phyloP scores from a whole-genome alignment of 2,797 vertebrate genomes.

The Podarcis siculus region DNA sequence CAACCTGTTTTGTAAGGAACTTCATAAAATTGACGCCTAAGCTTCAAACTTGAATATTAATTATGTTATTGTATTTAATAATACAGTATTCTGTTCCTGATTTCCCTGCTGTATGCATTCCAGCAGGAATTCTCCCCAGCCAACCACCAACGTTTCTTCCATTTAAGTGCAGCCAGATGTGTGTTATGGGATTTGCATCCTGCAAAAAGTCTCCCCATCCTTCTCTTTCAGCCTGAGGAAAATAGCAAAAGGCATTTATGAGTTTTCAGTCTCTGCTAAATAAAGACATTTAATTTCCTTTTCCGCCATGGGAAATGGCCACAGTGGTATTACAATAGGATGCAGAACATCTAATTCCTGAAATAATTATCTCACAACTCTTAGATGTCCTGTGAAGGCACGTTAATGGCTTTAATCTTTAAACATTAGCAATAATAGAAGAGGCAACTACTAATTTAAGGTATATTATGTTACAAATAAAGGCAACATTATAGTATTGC shows the following conservation, averaged over 20 bases:
- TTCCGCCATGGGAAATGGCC: constrained; percentile 15
- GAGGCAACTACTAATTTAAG: background rate
- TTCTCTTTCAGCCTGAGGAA: background rate
- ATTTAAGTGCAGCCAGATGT: background rate
- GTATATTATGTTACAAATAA: constrained; percentile 12
- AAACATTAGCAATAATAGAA: constrained; percentile 7
- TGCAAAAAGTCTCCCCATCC: background rate
- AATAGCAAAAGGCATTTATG: background rate
- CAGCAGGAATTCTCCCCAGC: background rate
- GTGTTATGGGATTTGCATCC: background rate
- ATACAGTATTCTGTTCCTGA: background rate
- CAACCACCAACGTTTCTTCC: background rate
- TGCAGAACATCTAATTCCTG: background rate
- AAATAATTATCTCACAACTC: constrained; percentile 28
- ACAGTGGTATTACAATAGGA: background rate
- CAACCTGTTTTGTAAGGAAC: background rate
- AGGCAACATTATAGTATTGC: background rate
- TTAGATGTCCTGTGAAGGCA: constrained; percentile 7
- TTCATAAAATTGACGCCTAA: background rate
- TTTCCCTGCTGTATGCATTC: background rate
- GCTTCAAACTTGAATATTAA: background rate
- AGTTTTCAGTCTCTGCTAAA: constrained; percentile 9
- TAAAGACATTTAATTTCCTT: constrained; percentile 34
- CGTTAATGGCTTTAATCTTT: constrained; percentile 18
- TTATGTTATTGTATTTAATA: constrained; percentile 14